A percentile compares a stretch with the other conserved stretches of the same genome.
These are phyloP conservation scores for Allophyes oxyacanthae DNA, from an alignment of 2,888 invertebrate species.

Conservation along the genomic window DNA sequence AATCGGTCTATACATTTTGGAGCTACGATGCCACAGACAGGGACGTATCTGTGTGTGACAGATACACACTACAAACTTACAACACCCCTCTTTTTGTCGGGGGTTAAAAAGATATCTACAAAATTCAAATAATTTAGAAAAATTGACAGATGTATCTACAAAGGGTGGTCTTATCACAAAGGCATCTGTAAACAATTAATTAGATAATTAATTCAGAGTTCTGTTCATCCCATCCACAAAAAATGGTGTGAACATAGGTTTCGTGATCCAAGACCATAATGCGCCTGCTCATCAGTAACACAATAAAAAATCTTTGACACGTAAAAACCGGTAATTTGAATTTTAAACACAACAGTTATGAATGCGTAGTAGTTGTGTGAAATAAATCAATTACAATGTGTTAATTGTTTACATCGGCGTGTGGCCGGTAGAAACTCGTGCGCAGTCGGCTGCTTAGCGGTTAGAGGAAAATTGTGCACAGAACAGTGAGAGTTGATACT, in stretches of 20 bases:
- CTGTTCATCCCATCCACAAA: not conserved
- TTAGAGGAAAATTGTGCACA: slow-evolving; percentile 55
- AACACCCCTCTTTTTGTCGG: too few species aligned
- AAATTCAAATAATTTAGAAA: too few species aligned
- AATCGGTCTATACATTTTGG: too few species aligned
- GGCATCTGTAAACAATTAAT: too few species aligned
- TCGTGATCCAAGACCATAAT: slow-evolving; percentile 21
- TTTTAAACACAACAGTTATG: slow-evolving; percentile 41
- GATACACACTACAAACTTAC: too few species aligned
- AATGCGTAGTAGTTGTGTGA: slow-evolving; percentile 34
- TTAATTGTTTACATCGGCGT: slow-evolving; percentile 59
- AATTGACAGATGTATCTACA: too few species aligned
- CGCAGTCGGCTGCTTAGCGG: slow-evolving; percentile 55
- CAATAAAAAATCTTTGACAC: slow-evolving; percentile 39
- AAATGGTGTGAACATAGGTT: not conserved
- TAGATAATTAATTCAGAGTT: too few species aligned
- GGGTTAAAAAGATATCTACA: too few species aligned
- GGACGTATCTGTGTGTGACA: too few species aligned
- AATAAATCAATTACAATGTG: slow-evolving; percentile 59
- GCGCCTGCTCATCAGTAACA: slow-evolving; percentile 3
- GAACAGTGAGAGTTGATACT: slow-evolving; percentile 56
- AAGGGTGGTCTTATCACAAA: too few species aligned
- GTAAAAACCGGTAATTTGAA: slow-evolving; percentile 23
- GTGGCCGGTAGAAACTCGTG: slow-evolving; percentile 58
- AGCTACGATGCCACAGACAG: too few species aligned